Base-by-base conservation (phyloP, 2,113 vertebrate genomes). In the Poeciliopsis retropinna region DNA sequence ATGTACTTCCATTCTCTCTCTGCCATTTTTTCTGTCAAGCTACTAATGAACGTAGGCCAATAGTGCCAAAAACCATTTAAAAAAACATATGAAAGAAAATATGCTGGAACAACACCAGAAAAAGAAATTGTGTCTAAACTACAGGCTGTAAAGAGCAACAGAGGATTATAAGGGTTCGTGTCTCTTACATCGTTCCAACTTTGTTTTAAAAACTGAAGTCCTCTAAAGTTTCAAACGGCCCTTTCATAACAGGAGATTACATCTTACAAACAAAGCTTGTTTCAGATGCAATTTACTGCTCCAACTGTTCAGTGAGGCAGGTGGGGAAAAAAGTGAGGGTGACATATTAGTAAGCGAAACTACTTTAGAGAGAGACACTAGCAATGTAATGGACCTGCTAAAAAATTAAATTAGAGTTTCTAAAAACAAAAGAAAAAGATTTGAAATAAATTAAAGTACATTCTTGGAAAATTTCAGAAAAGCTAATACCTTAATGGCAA, bases 401-500 rank as follows among this genome's bases (percentile, higher is more conserved):
- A 77, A 80, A 84, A 79, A 70, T 10, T 76, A 88, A 81, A 83
- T 89, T 73, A 78, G 31, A 68, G 77, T 31, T 78, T 73, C 70
- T 68, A 78, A 84, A 85, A 72, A 63, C 54, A 68, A 80, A 57
- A 68, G 78, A 85, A 77, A 69, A 72, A 73, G 60, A 60, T 81
- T 81, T 79, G 74, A 83, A 68, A 73, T 73, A 90, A 83, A 87
- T 78, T 19, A 82, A 70, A 29, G 54, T 32, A 64, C 70, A 82
- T 89, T 83, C 86, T 84, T 80, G 72, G 72, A 79, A 27, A 51
- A 77, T 66, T 39, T 71, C 64, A 71, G 79, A 86, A 89, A 89
- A 88, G 87, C 81, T 88, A 86, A 85, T 89, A 85, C 82, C 82
- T 84, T 87, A 85, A 78, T 85, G 70, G 39, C 64, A 85, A 77